phyloP scores from a whole-genome alignment of 2,797 vertebrate genomes.

The Clarias laeviceps region DNA sequence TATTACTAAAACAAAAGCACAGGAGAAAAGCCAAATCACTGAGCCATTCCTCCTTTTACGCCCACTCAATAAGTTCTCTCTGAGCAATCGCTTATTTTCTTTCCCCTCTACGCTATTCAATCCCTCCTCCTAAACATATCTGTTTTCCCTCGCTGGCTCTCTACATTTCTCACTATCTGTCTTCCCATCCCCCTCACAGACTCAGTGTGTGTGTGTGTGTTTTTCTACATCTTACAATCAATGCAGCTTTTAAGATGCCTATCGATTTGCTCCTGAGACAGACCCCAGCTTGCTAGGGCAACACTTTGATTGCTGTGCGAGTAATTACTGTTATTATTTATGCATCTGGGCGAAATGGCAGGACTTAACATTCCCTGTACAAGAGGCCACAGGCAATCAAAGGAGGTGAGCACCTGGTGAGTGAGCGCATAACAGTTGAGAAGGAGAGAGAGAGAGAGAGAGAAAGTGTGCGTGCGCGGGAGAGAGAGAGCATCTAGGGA shows the following conservation, averaged over 20 bases:
- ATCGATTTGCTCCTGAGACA: slow-evolving; percentile 85
- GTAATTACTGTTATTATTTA: slow-evolving; percentile 90
- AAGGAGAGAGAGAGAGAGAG: slow-evolving; percentile 38
- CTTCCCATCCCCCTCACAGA: slow-evolving; percentile 45
- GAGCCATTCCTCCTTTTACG: slow-evolving; percentile 47
- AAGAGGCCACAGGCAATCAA: slow-evolving; percentile 84
- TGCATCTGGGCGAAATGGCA: slow-evolving; percentile 86
- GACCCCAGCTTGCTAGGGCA: slow-evolving; percentile 76
- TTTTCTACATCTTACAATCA: slow-evolving; percentile 81
- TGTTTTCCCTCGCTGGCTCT: slow-evolving; percentile 72
- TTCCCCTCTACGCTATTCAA: slow-evolving; percentile 43
- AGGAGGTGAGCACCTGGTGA: slow-evolving; percentile 81
- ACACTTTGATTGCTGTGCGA: slow-evolving; percentile 85
- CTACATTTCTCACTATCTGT: slow-evolving; percentile 53
- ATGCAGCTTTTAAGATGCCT: slow-evolving; percentile 86
- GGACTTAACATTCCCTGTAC: slow-evolving; percentile 85
- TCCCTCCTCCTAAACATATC: slow-evolving; percentile 65
- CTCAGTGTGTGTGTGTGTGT: slow-evolving; percentile 69
- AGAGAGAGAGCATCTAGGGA: neutral
- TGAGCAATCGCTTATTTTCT: slow-evolving; percentile 45
- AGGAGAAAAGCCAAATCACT: slow-evolving; percentile 34
- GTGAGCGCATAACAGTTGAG: slow-evolving; percentile 29
- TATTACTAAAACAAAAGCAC: slow-evolving; percentile 39
- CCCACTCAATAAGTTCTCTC: slow-evolving; percentile 47
- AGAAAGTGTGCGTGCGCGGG: slow-evolving; percentile 39